Base-by-base conservation (phyloP, 2,113 vertebrate genomes). In the Cheilinus undulatus region DNA sequence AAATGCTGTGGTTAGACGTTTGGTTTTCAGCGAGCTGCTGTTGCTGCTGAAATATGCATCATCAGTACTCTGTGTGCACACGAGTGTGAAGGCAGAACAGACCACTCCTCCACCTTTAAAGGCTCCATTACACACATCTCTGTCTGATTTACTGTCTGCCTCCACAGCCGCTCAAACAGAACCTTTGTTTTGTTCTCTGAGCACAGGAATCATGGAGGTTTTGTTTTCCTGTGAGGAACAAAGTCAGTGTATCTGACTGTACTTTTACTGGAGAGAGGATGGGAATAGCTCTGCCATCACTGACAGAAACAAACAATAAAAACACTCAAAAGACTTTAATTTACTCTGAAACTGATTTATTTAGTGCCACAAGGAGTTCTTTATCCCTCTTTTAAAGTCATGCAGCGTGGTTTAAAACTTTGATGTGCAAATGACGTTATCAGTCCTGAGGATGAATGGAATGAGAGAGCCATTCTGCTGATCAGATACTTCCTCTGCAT, bases 21-120 rank as follows among this genome's bases (percentile, higher is more conserved):
- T 46, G 22, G 5, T 76, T 72, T 83, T 73, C 68, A 9, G 45
- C 14, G 49, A 5, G 53, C 50, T 56, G 1, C 13, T 3, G 32
- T 30, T 42, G 30, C 38, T 78, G 20, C 46, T 83, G 59, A 78
- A 86, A 76, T 76, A 42, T 70, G 77, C 70, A 62, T 54, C 58
- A 80, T 78, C 76, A 73, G 62, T 24, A 10, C 23, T 78, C 17
- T 68, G 46, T 51, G 58, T 58, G 63, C 20, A n/a, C 12, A 34
- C 12, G 2, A 26, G 68, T 27, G 45, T 15, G 62, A n/a, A 28
- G 40, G 38, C 24, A 36, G 60, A 40, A 6, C 46, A 15, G 7
- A 48, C 12, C 15, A 36, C 42, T 11, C 26, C 22, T 26, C 30
- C 54, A 53, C 0, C 32, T 15, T 61, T 53, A 15, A 43, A 28